Conservation (phyloP, 35 echinoderm and acorn worm species). For the Holothuria glaberrima region DNA sequence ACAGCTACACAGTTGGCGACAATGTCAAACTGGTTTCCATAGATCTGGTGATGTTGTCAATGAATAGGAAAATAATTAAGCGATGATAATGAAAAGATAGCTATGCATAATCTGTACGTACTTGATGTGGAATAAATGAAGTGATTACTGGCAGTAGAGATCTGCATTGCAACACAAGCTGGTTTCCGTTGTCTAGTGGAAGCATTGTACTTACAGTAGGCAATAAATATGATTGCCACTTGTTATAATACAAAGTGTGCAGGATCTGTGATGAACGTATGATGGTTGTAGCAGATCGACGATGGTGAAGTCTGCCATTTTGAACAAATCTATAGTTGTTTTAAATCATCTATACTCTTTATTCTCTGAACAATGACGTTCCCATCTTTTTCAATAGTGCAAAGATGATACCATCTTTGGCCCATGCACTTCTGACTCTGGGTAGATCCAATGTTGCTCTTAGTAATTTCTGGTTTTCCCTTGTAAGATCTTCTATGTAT, state of each 20-base stretch:
- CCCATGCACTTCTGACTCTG: too few relatives aligned
- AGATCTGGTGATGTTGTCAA: neutral
- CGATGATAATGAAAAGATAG: neutral
- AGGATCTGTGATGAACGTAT: neutral
- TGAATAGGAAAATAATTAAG: neutral
- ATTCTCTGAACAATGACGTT: neutral
- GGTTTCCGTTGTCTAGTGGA: neutral
- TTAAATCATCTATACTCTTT: conserved; percentile 16
- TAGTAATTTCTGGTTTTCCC: too few relatives aligned
- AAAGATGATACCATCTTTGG: neutral
- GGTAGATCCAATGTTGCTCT: too few relatives aligned
- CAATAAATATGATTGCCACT: neutral
- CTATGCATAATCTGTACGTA: neutral
- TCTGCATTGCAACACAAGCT: neutral
- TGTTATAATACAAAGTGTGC: neutral
- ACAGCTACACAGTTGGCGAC: too few relatives aligned
- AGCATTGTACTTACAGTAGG: neutral
- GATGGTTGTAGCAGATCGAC: neutral
- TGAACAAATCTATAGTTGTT: neutral
- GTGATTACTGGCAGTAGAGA: too few relatives aligned
- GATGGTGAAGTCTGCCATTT: neutral
- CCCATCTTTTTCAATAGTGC: conserved; percentile 4
- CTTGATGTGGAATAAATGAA: neutral
- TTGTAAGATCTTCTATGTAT: too few relatives aligned
- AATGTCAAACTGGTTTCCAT: neutral